Evolutionary conservation across 1,140 invertebrate species (phyloP).

Genomic region (Thaumetopoea pityocampa): DNA sequence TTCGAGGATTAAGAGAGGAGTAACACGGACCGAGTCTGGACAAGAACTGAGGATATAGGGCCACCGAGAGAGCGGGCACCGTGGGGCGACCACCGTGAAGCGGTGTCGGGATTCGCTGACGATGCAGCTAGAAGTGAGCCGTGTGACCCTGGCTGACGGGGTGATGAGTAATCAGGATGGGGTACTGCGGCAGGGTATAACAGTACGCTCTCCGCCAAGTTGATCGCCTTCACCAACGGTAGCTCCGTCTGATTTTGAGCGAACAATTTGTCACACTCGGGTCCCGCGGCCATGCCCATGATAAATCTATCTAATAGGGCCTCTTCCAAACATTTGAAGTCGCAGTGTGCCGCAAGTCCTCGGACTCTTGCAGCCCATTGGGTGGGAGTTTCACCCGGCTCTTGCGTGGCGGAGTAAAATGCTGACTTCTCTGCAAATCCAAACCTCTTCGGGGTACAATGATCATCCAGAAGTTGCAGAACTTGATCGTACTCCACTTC

Average conservation of each 20-base stretch:
- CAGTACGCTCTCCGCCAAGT: constrained; percentile 23
- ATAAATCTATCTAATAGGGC: constrained; percentile 17
- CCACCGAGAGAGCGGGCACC: no score
- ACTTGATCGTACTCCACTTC: constrained; percentile 5
- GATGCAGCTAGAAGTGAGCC: no score
- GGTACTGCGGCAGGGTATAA: no score
- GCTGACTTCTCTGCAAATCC: constrained; percentile 11
- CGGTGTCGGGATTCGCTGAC: no score
- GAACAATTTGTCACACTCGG: constrained; percentile 25
- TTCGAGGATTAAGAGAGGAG: no score
- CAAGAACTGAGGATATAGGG: no score
- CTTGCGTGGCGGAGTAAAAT: constrained; percentile 2
- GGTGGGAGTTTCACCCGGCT: constrained; percentile 1
- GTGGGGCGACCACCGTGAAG: no score
- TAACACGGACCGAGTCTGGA: no score
- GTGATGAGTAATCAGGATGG: no score
- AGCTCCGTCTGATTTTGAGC: constrained; percentile 12
- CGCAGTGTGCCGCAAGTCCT: constrained; percentile 5
- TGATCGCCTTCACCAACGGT: constrained; percentile 18
- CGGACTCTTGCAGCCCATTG: constrained; percentile 11
- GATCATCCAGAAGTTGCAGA: constrained; percentile 2
- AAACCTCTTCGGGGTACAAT: constrained; percentile 15
- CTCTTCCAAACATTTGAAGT: constrained; percentile 14
- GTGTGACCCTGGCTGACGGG: no score
- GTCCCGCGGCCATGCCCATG: constrained; percentile 17